Evolutionary conservation across 2,888 invertebrate genomes (phyloP).

Genomic region (Tethea ocularis): DNA sequence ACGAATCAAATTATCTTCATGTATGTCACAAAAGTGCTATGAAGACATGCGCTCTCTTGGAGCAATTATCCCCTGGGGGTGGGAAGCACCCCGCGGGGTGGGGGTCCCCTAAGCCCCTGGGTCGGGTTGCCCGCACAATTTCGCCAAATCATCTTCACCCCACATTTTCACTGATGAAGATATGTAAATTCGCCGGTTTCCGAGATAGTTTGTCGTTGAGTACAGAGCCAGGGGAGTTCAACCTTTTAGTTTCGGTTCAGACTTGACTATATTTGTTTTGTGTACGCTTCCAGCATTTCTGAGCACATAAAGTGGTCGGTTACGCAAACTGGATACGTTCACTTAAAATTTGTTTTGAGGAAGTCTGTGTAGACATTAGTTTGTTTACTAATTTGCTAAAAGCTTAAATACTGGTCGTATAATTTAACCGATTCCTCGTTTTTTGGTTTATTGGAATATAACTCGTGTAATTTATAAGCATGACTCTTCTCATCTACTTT

Average conservation of each 20-base stretch:
- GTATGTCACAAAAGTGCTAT: slow-evolving; percentile 66
- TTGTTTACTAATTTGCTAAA: background rate
- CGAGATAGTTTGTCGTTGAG: slow-evolving; percentile 54
- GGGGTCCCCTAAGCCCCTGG: slow-evolving; percentile 20
- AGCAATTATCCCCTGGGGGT: slow-evolving; percentile 53
- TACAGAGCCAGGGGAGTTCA: slow-evolving; percentile 27
- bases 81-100: slow-evolving; percentile 26
- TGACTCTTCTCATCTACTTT: too few relatives aligned
- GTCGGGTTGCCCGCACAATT: slow-evolving; percentile 53
- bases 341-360: slow-evolving; percentile 8
- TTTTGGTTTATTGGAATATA: background rate
- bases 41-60: slow-evolving; percentile 72
- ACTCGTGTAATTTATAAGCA: too few relatives aligned
- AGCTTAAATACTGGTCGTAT: background rate
- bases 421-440: background rate
- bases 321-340: slow-evolving; percentile 9
- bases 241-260: slow-evolving; percentile 40
- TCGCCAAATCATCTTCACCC: slow-evolving; percentile 78
- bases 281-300: slow-evolving; percentile 1
- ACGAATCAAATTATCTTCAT: slow-evolving; percentile 74
- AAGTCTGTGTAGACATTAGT: background rate
- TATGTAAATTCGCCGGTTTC: slow-evolving; percentile 68
- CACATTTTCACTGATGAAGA: slow-evolving; percentile 74
- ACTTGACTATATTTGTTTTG: slow-evolving; percentile 11
- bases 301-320: slow-evolving; percentile 5